Evolutionary conservation across 2,888 invertebrate species (phyloP).

Genomic region (Tortricodes alternella): DNA sequence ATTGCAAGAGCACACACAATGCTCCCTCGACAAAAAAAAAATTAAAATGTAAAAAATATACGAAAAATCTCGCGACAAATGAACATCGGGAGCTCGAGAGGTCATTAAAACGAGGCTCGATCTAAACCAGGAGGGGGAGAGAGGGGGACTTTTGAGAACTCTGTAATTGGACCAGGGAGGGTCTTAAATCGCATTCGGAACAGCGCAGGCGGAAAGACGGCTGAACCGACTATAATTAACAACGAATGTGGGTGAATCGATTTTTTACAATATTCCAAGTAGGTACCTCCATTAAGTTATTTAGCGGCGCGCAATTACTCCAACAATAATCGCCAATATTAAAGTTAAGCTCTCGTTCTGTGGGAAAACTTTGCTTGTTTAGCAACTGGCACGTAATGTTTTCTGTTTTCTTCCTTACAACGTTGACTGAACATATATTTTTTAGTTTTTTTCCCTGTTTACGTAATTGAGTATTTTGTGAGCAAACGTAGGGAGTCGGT

Average conservation of each 20-base stretch:
- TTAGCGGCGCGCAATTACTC: constrained; percentile 73
- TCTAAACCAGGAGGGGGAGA: constrained; percentile 75
- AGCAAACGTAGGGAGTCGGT: constrained; percentile 62
- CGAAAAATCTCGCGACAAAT: constrained; percentile 79
- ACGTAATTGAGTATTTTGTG: constrained; percentile 72
- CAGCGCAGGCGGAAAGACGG: constrained; percentile 80
- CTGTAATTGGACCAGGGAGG: constrained; percentile 81
- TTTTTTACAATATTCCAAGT: constrained; percentile 60
- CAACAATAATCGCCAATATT: constrained; percentile 73
- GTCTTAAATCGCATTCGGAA: constrained; percentile 79
- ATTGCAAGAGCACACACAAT: constrained; percentile 44
- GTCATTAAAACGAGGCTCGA: constrained; percentile 81
- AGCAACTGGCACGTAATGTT: constrained; percentile 67
- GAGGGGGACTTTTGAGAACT: constrained; percentile 73
- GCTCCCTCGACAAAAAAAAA: constrained; percentile 55
- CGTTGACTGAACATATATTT: constrained; percentile 51
- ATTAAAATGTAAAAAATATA: constrained; percentile 67
- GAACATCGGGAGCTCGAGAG: constrained; percentile 80
- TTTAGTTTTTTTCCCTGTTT: constrained; percentile 65
- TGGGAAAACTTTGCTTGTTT: constrained; percentile 76
- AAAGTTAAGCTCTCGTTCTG: constrained; percentile 65
- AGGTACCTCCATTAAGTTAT: constrained; percentile 67
- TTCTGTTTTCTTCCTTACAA: constrained; percentile 63
- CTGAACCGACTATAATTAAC: constrained; percentile 81
- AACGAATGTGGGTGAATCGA: constrained; percentile 82